phyloP scores from a whole-genome alignment of 1,140 invertebrate genomes.

The Drosophila sechellia region DNA sequence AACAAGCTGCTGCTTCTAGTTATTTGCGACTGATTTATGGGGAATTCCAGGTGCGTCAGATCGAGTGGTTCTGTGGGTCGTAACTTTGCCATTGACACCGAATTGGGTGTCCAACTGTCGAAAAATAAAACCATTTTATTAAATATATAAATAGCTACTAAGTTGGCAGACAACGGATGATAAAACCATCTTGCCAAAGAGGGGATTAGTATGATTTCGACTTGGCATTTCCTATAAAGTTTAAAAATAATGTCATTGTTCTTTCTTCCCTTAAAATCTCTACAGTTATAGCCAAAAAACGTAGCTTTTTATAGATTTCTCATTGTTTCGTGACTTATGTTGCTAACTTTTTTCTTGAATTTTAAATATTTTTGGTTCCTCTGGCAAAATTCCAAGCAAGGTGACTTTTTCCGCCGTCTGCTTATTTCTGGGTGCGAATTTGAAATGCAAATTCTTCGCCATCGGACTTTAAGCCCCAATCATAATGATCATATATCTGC shows the following conservation, averaged over 20 bases:
- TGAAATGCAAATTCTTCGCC: conserved; percentile 71
- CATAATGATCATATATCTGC: conserved; percentile 40
- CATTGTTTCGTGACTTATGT: conserved; percentile 56
- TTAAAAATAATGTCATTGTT: neutral
- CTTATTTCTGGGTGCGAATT: conserved; percentile 73
- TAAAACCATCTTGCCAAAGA: conserved; percentile 6
- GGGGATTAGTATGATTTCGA: neutral
- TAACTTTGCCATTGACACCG: conserved; percentile 26
- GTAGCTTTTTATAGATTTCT: conserved; percentile 23
- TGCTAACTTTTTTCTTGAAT: conserved; percentile 38
- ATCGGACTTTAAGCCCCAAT: conserved; percentile 12
- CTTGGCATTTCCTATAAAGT: neutral
- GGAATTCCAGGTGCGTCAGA: conserved; percentile 81
- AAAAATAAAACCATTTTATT: conserved; percentile 31
- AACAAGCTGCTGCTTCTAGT: conserved; percentile 74
- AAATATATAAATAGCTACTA: conserved; percentile 50
- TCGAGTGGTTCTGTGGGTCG: conserved; percentile 22
- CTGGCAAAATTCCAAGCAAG: conserved; percentile 78
- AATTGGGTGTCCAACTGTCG: conserved; percentile 42
- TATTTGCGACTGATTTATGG: conserved; percentile 79
- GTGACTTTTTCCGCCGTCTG: conserved; percentile 68
- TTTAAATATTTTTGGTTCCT: conserved; percentile 16
- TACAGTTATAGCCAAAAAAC: conserved; percentile 2
- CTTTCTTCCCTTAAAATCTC: neutral
- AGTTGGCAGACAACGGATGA: conserved; percentile 39